Evolutionary conservation across 2,113 vertebrate species (phyloP).

Genomic region (Pseudorasbora parva): DNA sequence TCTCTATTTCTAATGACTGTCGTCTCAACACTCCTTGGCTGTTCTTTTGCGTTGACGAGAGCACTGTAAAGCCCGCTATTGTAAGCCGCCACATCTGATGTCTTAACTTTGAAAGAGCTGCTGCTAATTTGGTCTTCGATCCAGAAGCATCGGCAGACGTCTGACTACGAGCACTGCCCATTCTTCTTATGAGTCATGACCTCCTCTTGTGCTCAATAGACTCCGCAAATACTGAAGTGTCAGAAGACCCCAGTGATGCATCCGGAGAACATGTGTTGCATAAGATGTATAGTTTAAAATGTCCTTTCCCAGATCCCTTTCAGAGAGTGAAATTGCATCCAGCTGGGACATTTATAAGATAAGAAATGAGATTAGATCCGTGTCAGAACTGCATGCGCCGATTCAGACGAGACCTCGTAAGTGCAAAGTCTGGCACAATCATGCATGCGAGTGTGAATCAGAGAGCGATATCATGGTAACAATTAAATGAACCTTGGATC

Average conservation of each 20-base stretch:
- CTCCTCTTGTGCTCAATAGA: constrained; percentile 18
- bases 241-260: constrained; percentile 19
- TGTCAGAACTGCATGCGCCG: background rate
- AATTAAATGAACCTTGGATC: constrained; percentile 45
- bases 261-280: constrained; percentile 18
- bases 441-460: constrained; percentile 6
- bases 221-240: constrained; percentile 9
- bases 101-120: background rate
- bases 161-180: background rate
- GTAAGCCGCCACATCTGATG: background rate
- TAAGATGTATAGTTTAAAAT: constrained; percentile 11
- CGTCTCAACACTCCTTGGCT: background rate
- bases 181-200: constrained; percentile 37
- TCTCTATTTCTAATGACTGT: background rate
- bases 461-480: constrained; percentile 36
- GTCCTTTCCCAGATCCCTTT: constrained; percentile 14
- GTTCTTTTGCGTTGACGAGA: background rate
- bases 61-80: background rate
- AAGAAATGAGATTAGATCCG: background rate
- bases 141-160: background rate
- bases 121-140: background rate
- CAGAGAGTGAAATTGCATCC: background rate
- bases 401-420: background rate
- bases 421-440: background rate
- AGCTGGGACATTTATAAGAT: constrained; percentile 13